Evolutionary conservation across 2,797 vertebrate species (phyloP), one percentile per base, ranked within the genome.

Genomic region (Gambelia wislizenii): DNA sequence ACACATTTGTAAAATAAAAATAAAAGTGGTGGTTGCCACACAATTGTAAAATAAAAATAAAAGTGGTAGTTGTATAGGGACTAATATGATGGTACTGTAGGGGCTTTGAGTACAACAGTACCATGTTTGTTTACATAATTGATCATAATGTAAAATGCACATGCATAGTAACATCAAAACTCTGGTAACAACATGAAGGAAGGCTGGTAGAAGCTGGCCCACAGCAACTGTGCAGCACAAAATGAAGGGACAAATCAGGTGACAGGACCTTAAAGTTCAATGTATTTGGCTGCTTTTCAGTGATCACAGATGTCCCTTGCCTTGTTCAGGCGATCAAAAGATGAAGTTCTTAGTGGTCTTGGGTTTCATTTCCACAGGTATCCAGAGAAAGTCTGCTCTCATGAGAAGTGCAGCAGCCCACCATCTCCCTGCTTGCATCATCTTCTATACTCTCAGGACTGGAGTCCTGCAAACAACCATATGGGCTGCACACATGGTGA

Each of bases 401-500:
- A 75, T 49, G 27, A 10, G 54, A 49, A 67, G 16, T 16, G 59
- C 30, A 20, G 61, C 13, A 47, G 39, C 27, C 59, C 72, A 52
- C 25, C n/a, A 54, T 2, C 27, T 12, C 75, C 30, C 56, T 89
- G 33, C 59, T 89, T 84, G 36, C 30, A 49, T 49, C 59, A 18
- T 39, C 79, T 74, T 49, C 67, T 59, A 7, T 47, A 33, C 61
- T 84, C 61, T 79, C 30, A 67, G 47, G 52, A 79, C 49, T 72
- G 14, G 52, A 89, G 76, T 80, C 75, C 54, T 36, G n/a, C 69
- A 85, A 74, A 22, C 44, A 64, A 33, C 54, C 88, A 81, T 75
- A 81, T 89, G 84, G 69, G 83, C n/a, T 56, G 85, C 84, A 85
- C 75, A 85, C 67, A 25, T 64, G 52, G 77, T 80, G 27, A 12